Evolutionary conservation across 2,797 vertebrate species (phyloP).

Genomic region (Gambusia yucatana): DNA sequence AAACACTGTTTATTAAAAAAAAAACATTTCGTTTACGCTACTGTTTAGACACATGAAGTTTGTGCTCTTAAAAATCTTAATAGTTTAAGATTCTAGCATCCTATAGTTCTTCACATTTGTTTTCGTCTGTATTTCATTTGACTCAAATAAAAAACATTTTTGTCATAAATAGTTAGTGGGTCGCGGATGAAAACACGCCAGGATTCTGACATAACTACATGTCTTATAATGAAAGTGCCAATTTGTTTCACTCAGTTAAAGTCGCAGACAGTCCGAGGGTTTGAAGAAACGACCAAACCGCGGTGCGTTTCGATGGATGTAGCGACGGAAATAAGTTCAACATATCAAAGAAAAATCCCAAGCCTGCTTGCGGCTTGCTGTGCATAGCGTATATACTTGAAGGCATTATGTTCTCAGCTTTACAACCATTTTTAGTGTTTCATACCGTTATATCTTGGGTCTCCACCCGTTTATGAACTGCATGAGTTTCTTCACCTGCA

Average conservation of each 20-base stretch:
- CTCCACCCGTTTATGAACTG: constrained; percentile 98
- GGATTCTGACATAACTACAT: not conserved
- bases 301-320: not conserved
- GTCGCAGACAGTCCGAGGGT: constrained; percentile 13
- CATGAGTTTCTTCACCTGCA: constrained; percentile 98
- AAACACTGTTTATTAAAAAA: not conserved
- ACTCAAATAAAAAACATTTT: constrained; percentile 4
- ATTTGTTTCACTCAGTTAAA: constrained; percentile 42
- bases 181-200: constrained; percentile 2
- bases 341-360: constrained; percentile 35
- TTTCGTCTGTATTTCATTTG: not conserved
- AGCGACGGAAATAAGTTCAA: constrained; percentile 45
- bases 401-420: constrained; percentile 43
- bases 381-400: constrained; percentile 72
- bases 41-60: not conserved
- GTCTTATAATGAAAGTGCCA: constrained; percentile 61
- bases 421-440: constrained; percentile 22
- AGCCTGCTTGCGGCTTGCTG: constrained; percentile 49
- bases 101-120: not conserved
- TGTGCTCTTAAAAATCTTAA: not conserved
- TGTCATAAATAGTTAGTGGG: constrained; percentile 11
- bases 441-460: constrained; percentile 88
- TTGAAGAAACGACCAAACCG: constrained; percentile 10
- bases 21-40: not conserved
- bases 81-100: not conserved